Base-by-base conservation (phyloP, 37 sponge, comb jelly and placozoan species). In the Geodia barretti region DNA sequence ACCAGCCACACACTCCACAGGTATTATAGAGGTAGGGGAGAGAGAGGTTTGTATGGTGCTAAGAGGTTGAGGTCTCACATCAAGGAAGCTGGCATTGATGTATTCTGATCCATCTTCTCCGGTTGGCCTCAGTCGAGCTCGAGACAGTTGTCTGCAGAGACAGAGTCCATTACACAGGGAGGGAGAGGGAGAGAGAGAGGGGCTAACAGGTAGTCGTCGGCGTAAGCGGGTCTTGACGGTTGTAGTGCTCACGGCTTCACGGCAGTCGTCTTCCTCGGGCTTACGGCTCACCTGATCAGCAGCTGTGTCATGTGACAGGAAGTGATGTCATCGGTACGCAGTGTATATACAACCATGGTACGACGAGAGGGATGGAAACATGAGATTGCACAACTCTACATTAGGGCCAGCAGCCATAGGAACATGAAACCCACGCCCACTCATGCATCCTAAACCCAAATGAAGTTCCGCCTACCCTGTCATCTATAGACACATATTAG, bases 81-180 rank as follows among this genome's bases (percentile, higher is more conserved):
- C 89, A 60, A 89, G 63, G 64, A 89, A 89, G 74, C 89, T 89
- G 72, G 89, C 89, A 79, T 89, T 89, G 78, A 89, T 89, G 60
- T 83, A 89, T 11, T 89, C 89, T 25, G 89, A 83, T 1, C 89
- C 89, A 24, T 83, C 72, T 20, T 64, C 79, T 60, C 79, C 89
- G 59, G 71, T 76, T 11, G 84, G 73, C 62, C 84, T 83, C 36
- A 89, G 84, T 20, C 79, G 73, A 17, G 79, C 79, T 9, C 89
- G 78, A 43, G 73, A 41, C 67, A 74, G 69, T 89, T 83, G 64
- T 79, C 89, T 83, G 37, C 11, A 4, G 64, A 68, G 70, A 30
- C 3, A 19, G 33, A 34, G 0, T 1, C 20, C 33, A 30, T 34
- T 66, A 11, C 28, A 11, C 67, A 7, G 4, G 67, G 20, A n/a